Conservation (phyloP, 2,797 vertebrate species). For the Platalea minor region DNA sequence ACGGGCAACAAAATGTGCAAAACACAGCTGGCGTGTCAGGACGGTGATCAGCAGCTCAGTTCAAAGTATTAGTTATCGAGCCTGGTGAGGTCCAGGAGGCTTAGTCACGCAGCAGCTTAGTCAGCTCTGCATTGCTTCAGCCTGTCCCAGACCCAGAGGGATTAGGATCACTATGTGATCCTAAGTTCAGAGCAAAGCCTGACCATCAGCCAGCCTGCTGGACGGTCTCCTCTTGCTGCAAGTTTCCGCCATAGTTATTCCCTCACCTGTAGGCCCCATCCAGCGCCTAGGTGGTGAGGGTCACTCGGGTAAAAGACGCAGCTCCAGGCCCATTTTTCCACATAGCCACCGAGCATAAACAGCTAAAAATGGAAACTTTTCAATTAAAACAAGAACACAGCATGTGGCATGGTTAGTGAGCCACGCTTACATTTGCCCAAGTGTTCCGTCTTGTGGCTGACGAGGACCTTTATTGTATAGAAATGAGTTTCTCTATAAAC, state of each 20-base stretch:
- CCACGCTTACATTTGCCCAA: accelerated
- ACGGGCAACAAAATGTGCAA: background rate
- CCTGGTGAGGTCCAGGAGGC: background rate
- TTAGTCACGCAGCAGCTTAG: background rate
- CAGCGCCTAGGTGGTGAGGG: background rate
- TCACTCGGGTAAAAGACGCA: accelerated
- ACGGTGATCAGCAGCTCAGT: background rate
- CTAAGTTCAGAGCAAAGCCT: background rate
- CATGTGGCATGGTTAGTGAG: accelerated
- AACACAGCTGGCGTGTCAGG: background rate
- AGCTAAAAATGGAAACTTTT: background rate
- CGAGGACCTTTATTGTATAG: accelerated
- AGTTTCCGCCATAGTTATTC: background rate
- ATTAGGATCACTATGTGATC: background rate
- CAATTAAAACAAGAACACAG: background rate
- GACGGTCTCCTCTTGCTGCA: background rate
- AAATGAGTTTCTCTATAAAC: background rate
- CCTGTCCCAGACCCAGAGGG: background rate
- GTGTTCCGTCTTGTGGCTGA: background rate
- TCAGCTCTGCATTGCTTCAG: background rate
- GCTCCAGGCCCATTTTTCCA: background rate
- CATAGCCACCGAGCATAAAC: background rate
- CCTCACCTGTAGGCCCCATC: background rate
- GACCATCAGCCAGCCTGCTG: background rate
- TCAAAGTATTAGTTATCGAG: constrained; percentile 1